Percentiles rank a stretch among this genome's conserved stretches.
phyloP scores from a whole-genome alignment of 2,797 vertebrate species.

The Heterohyrax brucei region DNA sequence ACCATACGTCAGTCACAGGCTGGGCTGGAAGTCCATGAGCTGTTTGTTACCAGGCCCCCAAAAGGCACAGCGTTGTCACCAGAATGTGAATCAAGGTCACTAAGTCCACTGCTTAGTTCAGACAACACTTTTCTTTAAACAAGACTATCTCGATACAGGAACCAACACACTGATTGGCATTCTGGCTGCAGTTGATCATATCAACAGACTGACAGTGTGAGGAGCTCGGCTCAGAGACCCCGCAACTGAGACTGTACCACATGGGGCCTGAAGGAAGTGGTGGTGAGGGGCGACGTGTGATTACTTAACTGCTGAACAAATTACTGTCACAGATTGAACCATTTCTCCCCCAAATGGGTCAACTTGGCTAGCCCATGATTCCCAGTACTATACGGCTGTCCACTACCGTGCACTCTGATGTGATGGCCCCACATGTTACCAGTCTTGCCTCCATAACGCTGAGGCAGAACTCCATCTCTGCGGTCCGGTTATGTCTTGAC shows the following conservation, averaged over 20 bases:
- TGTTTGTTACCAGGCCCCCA: not conserved
- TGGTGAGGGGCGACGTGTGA: not conserved
- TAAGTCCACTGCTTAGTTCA: slow-evolving; percentile 10
- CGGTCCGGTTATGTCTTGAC: no score
- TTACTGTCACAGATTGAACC: no score
- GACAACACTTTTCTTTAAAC: slow-evolving; percentile 27
- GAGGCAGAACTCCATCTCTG: no score
- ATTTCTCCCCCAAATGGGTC: no score
- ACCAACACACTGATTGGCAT: not conserved
- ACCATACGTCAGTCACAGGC: not conserved
- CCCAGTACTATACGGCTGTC: no score
- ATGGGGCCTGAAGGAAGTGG: no score
- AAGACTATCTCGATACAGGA: slow-evolving; percentile 28
- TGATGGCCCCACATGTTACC: no score
- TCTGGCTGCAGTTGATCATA: not conserved
- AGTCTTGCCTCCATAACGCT: no score
- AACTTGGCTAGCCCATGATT: no score
- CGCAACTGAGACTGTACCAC: not conserved
- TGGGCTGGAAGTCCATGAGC: not conserved
- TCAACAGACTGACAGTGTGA: not conserved
- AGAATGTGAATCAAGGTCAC: not conserved
- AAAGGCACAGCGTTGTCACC: not conserved
- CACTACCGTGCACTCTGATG: no score
- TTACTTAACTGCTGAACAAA: no score
- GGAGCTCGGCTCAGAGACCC: not conserved